Evolutionary conservation across 2,797 vertebrate genomes (phyloP), one percentile per base, ranked within the genome.

Genomic region (Megaceryle alcyon): DNA sequence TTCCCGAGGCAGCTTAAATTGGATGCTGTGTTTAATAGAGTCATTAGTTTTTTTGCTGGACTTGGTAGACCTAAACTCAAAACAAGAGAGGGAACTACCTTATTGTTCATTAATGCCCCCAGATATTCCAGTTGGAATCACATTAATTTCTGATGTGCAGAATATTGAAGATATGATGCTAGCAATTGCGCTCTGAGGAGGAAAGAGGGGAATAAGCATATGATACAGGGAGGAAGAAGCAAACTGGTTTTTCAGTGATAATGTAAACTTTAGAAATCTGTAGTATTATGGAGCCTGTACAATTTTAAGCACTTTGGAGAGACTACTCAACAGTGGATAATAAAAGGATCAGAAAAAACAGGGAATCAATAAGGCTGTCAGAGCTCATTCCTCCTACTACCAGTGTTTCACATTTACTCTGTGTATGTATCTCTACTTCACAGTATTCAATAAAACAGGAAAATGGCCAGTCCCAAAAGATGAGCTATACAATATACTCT

Each of bases 321-420:
- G 44, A 12, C n/a, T 90, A 64, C 15, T 92, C 35, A 65, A 65
- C 13, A 51, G 60, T 56, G 64, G 54, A 54, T 82, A 68, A 77
- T 37, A 85, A 84, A 94, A 86, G 41, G 71, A 92, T 80, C 53
- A 86, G 70, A 73, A 92, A 79, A 92, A 83, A 19, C 41, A 72
- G 66, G 16, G 60, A 93, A 91, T 94, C 83, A 37, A 68, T 88
- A 87, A 77, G 44, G 29, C 19, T 43, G 80, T 76, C 68, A 71
- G 71, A 94, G 11, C 23, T 92, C 64, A 73, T 92, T 90, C 51
- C 26, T 85, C 14, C 53, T 94, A 3, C 70, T 79, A 28, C 15
- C 15, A 59, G 12, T 14, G 21, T 61, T 88, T 79, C 68, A 39
- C 6, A 1, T 93, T 88, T 82, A 65, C 64, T 64, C 14, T 73